phyloP scores from a whole-genome alignment of 2,888 invertebrate species.

The Gastrophysa polygoni region DNA sequence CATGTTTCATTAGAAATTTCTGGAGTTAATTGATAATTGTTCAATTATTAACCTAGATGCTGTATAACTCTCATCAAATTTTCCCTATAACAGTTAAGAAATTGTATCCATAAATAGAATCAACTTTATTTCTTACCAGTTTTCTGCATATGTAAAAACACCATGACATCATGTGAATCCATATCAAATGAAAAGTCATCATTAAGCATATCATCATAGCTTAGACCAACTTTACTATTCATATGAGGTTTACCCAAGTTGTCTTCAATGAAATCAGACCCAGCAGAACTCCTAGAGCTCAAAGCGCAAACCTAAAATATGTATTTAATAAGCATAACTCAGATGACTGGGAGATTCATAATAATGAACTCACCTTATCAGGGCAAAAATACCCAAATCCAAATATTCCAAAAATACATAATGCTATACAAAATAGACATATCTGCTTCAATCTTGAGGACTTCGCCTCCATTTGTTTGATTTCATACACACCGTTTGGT shows the following conservation, averaged over 20 bases:
- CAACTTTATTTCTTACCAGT: slow-evolving; percentile 66
- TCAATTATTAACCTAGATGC: no score
- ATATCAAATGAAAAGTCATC: slow-evolving; percentile 89
- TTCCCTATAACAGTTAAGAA: no score
- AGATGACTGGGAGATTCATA: slow-evolving; percentile 6
- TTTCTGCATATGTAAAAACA: slow-evolving; percentile 98
- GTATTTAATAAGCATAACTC: slow-evolving; percentile 22
- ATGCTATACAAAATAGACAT: slow-evolving; percentile 79
- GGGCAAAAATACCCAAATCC: slow-evolving; percentile 91
- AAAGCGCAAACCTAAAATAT: slow-evolving; percentile 80
- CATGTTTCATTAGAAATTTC: no score
- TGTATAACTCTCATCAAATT: no score
- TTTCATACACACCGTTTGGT: slow-evolving; percentile 79
- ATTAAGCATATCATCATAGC: slow-evolving; percentile 85
- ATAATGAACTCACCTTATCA: slow-evolving; percentile 70
- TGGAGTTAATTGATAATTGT: no score
- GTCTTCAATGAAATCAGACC: slow-evolving; percentile 58
- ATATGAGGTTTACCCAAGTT: slow-evolving; percentile 56
- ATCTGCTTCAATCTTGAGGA: slow-evolving; percentile 80
- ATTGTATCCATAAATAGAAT: no score
- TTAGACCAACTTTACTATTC: slow-evolving; percentile 70
- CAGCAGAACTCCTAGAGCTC: slow-evolving; percentile 66
- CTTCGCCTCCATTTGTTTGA: slow-evolving; percentile 83
- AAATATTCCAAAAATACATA: slow-evolving; percentile 84
- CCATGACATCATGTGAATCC: slow-evolving; percentile 95